Evolutionary conservation across 2,113 vertebrate species (phyloP).

Genomic region (Ondatra zibethicus): DNA sequence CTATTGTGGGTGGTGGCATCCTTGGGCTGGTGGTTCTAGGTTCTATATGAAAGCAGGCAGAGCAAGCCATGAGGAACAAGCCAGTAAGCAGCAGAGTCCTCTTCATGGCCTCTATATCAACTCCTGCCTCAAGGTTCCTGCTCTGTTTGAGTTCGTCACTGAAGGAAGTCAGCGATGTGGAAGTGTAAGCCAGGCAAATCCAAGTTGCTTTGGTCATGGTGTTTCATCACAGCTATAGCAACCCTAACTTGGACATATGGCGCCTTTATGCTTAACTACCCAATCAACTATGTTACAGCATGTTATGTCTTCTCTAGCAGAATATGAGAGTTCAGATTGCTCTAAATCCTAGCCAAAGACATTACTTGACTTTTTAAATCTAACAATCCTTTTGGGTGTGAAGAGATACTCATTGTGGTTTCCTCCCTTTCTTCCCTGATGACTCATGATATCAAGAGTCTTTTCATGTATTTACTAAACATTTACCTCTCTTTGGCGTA

Average conservation of each 20-base stretch:
- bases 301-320: not conserved
- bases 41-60: not conserved
- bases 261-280: not conserved
- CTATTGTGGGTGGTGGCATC: no score
- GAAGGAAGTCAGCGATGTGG: no score
- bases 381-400: not conserved
- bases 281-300: not conserved
- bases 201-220: not conserved
- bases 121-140: not conserved
- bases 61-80: not conserved
- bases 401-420: not conserved
- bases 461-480: not conserved
- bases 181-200: not conserved
- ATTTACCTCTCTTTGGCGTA: not conserved
- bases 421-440: not conserved
- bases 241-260: not conserved
- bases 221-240: not conserved
- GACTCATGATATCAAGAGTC: not conserved
- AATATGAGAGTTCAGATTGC: not conserved
- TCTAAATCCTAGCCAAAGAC: not conserved
- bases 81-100: not conserved
- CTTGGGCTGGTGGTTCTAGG: not conserved
- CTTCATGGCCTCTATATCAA: not conserved
- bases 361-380: not conserved
- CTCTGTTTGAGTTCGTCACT: not conserved